These are phyloP conservation scores for Boulengeromyrus knoepffleri DNA, from an alignment of 2,113 vertebrate species.

Conservation along the genomic window DNA sequence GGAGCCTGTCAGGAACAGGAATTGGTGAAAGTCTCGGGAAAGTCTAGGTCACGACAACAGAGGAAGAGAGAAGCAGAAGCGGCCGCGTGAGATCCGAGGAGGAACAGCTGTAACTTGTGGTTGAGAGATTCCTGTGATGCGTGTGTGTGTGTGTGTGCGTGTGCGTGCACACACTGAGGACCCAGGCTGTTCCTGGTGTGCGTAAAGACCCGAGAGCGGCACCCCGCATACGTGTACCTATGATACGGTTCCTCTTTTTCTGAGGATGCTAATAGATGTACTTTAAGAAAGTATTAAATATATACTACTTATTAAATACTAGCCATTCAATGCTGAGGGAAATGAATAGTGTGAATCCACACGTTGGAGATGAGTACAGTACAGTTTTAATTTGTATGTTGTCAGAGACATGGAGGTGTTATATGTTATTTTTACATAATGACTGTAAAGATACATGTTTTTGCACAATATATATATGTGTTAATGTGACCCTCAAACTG, in stretches of 20 bases:
- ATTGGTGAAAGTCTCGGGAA: background rate
- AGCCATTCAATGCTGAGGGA: background rate
- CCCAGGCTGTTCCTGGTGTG: background rate
- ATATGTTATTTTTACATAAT: background rate
- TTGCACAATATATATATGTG: background rate
- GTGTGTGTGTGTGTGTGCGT: constrained; percentile 15
- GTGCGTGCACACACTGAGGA: background rate
- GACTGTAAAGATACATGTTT: background rate
- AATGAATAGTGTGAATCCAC: background rate
- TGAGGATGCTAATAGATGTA: background rate
- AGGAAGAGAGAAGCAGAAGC: background rate
- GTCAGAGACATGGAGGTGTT: background rate
- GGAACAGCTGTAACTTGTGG: background rate
- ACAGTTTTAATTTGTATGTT: constrained; percentile 11
- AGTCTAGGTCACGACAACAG: background rate
- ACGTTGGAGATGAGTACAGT: background rate
- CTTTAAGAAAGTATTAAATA: background rate
- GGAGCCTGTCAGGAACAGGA: background rate
- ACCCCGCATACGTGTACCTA: background rate
- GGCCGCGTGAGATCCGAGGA: background rate
- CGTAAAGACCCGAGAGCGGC: background rate
- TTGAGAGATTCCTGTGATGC: background rate
- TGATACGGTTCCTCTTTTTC: background rate
- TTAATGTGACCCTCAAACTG: background rate
- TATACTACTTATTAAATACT: background rate